Conservation (phyloP, 2,113 vertebrate species). For the Leptocoma aspasia region DNA sequence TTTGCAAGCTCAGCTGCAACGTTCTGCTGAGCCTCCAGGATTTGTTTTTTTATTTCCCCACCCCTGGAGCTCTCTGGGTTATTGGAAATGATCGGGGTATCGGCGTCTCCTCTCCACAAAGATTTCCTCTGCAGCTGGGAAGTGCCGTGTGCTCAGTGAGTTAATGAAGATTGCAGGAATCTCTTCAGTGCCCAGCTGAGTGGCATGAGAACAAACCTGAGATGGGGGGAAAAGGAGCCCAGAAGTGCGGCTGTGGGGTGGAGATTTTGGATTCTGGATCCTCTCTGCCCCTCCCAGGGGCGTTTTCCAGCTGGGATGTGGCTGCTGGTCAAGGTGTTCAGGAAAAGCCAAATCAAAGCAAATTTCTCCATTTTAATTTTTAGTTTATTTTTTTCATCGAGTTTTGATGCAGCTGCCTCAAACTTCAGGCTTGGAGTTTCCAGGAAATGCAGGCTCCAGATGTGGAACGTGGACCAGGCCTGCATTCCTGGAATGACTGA, state of each 20-base stretch:
- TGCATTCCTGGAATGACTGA: rapidly evolving
- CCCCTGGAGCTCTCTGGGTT: not conserved
- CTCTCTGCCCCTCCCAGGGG: not conserved
- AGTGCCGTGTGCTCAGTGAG: not conserved
- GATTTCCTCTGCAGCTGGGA: not conserved
- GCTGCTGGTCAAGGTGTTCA: not conserved
- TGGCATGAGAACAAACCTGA: rapidly evolving
- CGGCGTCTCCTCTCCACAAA: not conserved
- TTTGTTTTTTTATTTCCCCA: not conserved
- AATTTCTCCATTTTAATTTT: not conserved
- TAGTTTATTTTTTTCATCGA: not conserved
- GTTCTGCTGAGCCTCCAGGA: not conserved
- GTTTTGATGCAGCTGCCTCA: not conserved
- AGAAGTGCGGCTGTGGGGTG: not conserved
- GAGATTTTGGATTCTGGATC: rapidly evolving
- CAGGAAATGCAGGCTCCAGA: not conserved
- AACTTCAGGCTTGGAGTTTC: not conserved
- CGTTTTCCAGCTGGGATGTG: rapidly evolving
- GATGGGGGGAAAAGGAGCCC: not conserved
- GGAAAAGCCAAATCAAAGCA: not conserved
- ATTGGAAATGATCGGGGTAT: not conserved
- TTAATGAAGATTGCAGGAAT: not conserved
- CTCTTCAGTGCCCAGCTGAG: not conserved
- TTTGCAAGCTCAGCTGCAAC: not conserved
- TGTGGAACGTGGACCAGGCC: not conserved